phyloP scores from a whole-genome alignment of 2,113 vertebrate species.

The Triplophysa siluroides region DNA sequence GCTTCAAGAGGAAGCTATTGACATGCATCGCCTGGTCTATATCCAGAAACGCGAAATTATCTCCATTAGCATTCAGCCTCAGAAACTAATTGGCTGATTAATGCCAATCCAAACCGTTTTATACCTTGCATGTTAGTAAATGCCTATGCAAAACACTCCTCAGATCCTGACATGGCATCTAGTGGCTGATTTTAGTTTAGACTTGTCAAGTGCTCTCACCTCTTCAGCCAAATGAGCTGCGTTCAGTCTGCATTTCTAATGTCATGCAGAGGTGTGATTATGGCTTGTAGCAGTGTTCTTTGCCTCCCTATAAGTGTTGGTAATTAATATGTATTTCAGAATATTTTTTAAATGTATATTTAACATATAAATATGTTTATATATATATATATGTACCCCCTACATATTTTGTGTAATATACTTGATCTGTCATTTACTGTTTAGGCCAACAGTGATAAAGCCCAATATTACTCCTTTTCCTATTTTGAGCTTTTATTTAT shows the following conservation, averaged over 20 bases:
- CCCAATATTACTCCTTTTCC: not conserved
- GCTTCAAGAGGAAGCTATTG: slow-evolving; percentile 44
- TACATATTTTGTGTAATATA: not conserved
- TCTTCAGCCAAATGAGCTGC: not conserved
- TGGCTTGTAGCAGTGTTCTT: not conserved
- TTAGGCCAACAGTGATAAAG: not conserved
- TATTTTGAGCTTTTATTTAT: not conserved
- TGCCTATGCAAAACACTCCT: slow-evolving; percentile 35
- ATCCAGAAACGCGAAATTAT: slow-evolving; percentile 55
- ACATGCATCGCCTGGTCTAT: slow-evolving; percentile 55
- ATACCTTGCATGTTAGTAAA: slow-evolving; percentile 50
- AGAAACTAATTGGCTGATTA: slow-evolving; percentile 64
- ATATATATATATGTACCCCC: not conserved
- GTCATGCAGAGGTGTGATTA: not conserved
- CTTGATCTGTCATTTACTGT: not conserved
- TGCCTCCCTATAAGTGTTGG: not conserved
- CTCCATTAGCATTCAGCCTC: slow-evolving; percentile 61
- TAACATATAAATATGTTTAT: too few relatives aligned
- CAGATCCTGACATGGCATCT: slow-evolving; percentile 12
- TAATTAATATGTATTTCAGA: not conserved
- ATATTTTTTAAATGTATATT: not conserved
- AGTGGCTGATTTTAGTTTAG: slow-evolving; percentile 19
- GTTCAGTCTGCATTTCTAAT: not conserved
- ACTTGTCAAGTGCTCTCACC: not conserved
- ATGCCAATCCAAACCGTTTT: slow-evolving; percentile 56